Percentiles rank a stretch among this genome's conserved stretches.
These are phyloP conservation scores for Amblyornis subalaris DNA, from an alignment of 2,113 vertebrate species.

Conservation along the genomic window DNA sequence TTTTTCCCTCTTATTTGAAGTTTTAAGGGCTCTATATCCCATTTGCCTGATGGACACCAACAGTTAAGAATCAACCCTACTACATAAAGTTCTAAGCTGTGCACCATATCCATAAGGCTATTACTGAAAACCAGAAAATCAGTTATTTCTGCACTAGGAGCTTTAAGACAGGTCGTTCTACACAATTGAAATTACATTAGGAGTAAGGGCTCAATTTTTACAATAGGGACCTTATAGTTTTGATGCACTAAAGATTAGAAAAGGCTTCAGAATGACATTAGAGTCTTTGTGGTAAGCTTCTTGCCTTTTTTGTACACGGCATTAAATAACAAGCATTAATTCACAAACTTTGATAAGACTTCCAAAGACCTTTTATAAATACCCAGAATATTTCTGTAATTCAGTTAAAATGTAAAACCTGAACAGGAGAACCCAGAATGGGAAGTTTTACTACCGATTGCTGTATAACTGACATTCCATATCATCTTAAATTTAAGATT, in stretches of 20 bases:
- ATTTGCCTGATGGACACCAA: conserved; percentile 54
- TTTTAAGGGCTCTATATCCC: conserved; percentile 38
- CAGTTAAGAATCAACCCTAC: conserved; percentile 47
- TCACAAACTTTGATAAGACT: conserved; percentile 46
- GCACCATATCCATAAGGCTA: conserved; percentile 63
- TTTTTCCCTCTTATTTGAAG: conserved; percentile 13
- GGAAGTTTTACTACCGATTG: background rate
- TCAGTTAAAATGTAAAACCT: conserved; percentile 57
- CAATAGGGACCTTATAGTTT: background rate
- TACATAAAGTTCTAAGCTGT: conserved; percentile 57
- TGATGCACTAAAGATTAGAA: conserved; percentile 9
- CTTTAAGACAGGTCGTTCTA: conserved; percentile 43
- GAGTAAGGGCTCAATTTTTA: conserved; percentile 56
- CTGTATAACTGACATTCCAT: background rate
- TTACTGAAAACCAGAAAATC: conserved; percentile 19
- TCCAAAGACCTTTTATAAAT: conserved; percentile 36
- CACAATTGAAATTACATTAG: background rate
- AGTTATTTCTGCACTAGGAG: conserved; percentile 27
- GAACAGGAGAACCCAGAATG: conserved; percentile 35
- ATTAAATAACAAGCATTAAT: conserved; percentile 41
- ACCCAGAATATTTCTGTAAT: conserved; percentile 53
- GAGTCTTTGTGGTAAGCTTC: conserved; percentile 8
- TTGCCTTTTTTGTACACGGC: background rate
- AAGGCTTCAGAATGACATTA: conserved; percentile 12
- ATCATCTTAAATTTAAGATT: background rate